These are phyloP conservation scores for Epinephelus coioides DNA, from an alignment of 2,797 vertebrate species.

Conservation along the genomic window DNA sequence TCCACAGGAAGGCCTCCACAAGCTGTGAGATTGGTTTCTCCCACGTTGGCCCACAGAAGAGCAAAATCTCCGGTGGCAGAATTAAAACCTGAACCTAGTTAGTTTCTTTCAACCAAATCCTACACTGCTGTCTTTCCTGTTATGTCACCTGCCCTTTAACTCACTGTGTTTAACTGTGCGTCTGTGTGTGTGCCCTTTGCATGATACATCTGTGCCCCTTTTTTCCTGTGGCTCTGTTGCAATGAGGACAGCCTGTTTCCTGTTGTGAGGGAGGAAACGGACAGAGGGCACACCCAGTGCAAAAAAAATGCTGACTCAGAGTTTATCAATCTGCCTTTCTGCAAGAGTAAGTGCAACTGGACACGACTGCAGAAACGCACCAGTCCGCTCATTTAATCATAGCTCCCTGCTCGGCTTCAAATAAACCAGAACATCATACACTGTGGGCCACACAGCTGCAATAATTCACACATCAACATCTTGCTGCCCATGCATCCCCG, in stretches of 20 bases:
- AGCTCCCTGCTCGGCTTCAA: constrained; percentile 54
- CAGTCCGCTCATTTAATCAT: constrained; percentile 62
- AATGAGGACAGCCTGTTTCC: constrained; percentile 72
- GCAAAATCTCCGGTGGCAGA: constrained; percentile 49
- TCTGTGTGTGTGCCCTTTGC: constrained; percentile 11
- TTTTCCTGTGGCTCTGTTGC: constrained; percentile 44
- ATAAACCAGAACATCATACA: constrained; percentile 46
- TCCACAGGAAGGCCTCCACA: constrained; percentile 62
- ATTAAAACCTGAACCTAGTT: constrained; percentile 45
- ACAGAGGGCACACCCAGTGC: constrained; percentile 41
- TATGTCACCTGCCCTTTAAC: constrained; percentile 25
- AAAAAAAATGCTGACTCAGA: constrained; percentile 68
- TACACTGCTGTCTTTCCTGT: constrained; percentile 11
- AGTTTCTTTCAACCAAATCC: constrained; percentile 42
- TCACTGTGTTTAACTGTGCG: constrained; percentile 2
- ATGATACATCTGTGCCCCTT: constrained; percentile 1
- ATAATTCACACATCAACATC: constrained; percentile 4
- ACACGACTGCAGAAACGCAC: constrained; percentile 70
- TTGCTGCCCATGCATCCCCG: not conserved
- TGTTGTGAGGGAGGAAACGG: constrained; percentile 71
- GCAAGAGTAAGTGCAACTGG: constrained; percentile 77
- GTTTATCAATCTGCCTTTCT: constrained; percentile 78
- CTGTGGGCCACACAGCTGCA: constrained; percentile 30
- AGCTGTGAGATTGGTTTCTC: constrained; percentile 48
- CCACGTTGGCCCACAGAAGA: constrained; percentile 35